Conservation (phyloP, 2,888 invertebrate species). For the Chesias legatella region DNA sequence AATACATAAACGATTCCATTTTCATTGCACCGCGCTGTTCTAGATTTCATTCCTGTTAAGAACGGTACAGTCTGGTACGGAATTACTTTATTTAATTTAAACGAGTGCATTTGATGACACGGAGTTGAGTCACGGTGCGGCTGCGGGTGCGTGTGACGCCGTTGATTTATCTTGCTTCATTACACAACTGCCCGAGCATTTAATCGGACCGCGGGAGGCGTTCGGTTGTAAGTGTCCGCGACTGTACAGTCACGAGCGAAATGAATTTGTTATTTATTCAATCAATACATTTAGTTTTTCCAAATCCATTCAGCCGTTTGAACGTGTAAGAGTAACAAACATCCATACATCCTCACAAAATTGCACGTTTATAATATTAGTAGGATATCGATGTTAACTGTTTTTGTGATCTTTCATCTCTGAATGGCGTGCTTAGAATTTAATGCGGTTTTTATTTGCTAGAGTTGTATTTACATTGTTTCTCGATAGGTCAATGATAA, state of each 20-base stretch:
- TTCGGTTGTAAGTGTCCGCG: constrained; percentile 45
- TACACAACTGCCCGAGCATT: constrained; percentile 58
- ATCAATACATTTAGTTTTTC: too few relatives aligned
- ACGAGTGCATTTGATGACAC: constrained; percentile 29
- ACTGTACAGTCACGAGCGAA: constrained; percentile 37
- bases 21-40: constrained; percentile 26
- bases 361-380: too few relatives aligned
- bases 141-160: constrained; percentile 58
- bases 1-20: constrained; percentile 30
- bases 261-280: background rate
- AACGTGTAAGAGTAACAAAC: too few relatives aligned
- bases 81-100: constrained; percentile 38
- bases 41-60: constrained; percentile 27
- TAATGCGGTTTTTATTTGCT: too few relatives aligned
- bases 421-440: too few relatives aligned
- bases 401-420: too few relatives aligned
- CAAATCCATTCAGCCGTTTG: too few relatives aligned
- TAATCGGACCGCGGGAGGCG: constrained; percentile 55
- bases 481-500: too few relatives aligned
- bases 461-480: too few relatives aligned
- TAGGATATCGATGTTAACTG: too few relatives aligned
- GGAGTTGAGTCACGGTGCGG: constrained; percentile 46
- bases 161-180: constrained; percentile 72
- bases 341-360: too few relatives aligned
- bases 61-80: constrained; percentile 23